Evolutionary conservation across 53 echinoderm and acorn worm genomes (phyloP).

Genomic region (Echinometra lucunter): DNA sequence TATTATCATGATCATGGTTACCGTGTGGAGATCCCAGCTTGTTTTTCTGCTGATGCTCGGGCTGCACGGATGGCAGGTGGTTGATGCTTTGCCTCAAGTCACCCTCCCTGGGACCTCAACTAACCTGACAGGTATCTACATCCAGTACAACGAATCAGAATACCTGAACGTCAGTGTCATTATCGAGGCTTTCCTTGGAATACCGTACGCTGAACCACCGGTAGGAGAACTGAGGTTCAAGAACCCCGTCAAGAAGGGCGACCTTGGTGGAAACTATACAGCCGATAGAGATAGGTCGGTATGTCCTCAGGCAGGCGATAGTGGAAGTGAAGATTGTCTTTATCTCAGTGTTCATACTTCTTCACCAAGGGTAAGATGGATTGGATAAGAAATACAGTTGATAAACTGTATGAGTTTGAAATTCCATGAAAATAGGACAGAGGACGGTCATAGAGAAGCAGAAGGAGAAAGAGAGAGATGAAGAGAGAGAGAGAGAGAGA

Average conservation of each 20-base stretch:
- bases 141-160: constrained; percentile 23
- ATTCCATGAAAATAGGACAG: too few species aligned
- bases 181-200: constrained; percentile 60
- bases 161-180: constrained; percentile 29
- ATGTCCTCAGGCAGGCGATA: constrained; percentile 31
- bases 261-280: neutral
- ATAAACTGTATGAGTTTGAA: neutral
- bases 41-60: neutral
- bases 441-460: too few species aligned
- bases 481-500: neutral
- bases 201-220: constrained; percentile 69
- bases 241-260: constrained; percentile 54
- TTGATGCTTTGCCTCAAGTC: neutral
- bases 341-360: constrained; percentile 59
- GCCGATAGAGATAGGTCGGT: neutral
- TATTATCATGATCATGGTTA: neutral
- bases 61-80: neutral
- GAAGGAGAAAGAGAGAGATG: neutral
- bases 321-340: constrained; percentile 61
- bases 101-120: constrained; percentile 35
- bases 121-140: neutral
- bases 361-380: constrained; percentile 39
- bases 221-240: constrained; percentile 67
- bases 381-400: neutral
- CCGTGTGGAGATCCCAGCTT: neutral